Evolutionary conservation across 1,140 invertebrate species (phyloP).

Genomic region (Drosophila bocki): DNA sequence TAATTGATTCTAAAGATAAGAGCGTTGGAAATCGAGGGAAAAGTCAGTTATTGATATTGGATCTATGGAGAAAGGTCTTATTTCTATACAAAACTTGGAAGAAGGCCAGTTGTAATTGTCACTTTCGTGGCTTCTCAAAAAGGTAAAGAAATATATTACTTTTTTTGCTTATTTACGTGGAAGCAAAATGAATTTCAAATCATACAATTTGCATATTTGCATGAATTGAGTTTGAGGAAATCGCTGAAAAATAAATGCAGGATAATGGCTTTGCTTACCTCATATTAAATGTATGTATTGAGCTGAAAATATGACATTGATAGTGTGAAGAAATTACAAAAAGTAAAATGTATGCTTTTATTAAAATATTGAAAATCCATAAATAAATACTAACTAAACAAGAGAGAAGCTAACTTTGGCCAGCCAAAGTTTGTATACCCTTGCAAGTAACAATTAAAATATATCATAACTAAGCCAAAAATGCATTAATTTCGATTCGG

Average conservation of each 20-base stretch:
- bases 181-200: background rate
- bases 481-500: no score
- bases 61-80: background rate
- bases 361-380: no score
- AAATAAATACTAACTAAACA: no score
- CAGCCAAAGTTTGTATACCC: no score
- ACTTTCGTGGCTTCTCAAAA: background rate
- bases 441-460: no score
- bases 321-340: background rate
- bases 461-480: no score
- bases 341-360: no score
- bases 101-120: background rate
- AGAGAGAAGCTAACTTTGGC: no score
- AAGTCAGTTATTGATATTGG: no score
- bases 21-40: background rate
- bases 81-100: background rate
- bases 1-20: conserved; percentile 59
- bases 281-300: background rate
- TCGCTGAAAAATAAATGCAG: background rate
- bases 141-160: background rate
- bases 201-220: conserved; percentile 6
- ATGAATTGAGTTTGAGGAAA: background rate
- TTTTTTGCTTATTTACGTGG: background rate
- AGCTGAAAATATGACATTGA: background rate
- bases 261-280: no score